These are phyloP conservation scores for Enhydra lutris DNA, from an alignment of 2,113 vertebrate genomes.

Conservation along the genomic window DNA sequence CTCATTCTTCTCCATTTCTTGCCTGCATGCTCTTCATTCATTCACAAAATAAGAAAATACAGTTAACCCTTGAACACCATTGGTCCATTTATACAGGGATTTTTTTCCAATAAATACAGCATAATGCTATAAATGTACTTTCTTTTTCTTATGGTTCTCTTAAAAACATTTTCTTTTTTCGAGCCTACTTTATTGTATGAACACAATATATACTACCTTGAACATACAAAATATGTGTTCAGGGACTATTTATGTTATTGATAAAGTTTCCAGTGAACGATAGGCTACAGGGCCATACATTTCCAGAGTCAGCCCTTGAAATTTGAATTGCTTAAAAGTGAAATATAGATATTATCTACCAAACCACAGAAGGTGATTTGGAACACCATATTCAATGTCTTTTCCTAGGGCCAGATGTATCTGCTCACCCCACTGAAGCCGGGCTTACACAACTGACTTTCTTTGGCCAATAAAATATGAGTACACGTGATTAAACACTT, in stretches of 20 bases:
- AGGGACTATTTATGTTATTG: not conserved
- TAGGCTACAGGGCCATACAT: not conserved
- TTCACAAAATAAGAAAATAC: not conserved
- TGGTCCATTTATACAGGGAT: not conserved
- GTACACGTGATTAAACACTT: not conserved
- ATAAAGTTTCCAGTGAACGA: not conserved
- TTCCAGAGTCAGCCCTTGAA: not conserved
- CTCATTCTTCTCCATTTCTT: not conserved
- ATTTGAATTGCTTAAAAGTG: not conserved
- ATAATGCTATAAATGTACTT: not conserved
- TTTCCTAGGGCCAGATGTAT: not conserved
- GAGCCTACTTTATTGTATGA: not conserved
- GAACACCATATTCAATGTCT: not conserved
- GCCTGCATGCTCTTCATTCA: not conserved
- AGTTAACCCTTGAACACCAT: not conserved
- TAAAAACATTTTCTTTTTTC: not conserved
- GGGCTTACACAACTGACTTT: not conserved
- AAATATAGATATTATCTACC: not conserved
- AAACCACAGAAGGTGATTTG: not conserved
- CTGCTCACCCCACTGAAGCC: not conserved
- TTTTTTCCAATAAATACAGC: not conserved
- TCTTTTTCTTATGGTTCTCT: not conserved
- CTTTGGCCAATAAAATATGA: not conserved
- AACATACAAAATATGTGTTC: not conserved
- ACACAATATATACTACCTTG: not conserved